These are phyloP conservation scores for Knipowitschia caucasica DNA, from an alignment of 2,797 vertebrate species.

Conservation along the genomic window DNA sequence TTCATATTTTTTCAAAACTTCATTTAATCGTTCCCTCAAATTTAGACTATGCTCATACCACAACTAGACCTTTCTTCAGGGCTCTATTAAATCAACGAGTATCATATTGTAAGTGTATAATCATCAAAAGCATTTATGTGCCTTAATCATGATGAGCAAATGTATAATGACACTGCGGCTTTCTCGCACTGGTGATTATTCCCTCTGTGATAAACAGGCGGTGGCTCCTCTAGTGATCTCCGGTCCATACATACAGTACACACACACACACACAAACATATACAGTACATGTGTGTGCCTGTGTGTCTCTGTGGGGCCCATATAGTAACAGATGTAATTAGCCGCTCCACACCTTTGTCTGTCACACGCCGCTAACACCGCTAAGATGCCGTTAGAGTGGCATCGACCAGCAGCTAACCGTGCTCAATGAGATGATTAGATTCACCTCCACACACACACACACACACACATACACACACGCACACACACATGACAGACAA, in stretches of 20 bases:
- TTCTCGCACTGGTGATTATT: neutral
- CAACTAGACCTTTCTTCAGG: no score
- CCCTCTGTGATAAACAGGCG: constrained; percentile 23
- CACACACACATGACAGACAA: constrained; percentile 3
- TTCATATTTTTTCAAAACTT: no score
- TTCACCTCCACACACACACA: constrained; percentile 44
- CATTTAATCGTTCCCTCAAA: no score
- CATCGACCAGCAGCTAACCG: constrained; percentile 31
- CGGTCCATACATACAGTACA: constrained; percentile 11
- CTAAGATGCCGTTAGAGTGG: constrained; percentile 40
- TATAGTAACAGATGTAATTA: constrained; percentile 30
- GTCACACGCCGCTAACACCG: constrained; percentile 32
- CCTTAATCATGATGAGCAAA: constrained; percentile 3
- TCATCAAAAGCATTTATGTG: no score
- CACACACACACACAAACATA: no score
- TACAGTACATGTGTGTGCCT: constrained; percentile 8
- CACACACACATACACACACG: constrained; percentile 47
- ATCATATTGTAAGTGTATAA: no score
- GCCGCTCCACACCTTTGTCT: constrained; percentile 25
- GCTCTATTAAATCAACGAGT: no score
- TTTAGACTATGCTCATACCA: no score
- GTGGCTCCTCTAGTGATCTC: constrained; percentile 8
- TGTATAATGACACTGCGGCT: neutral
- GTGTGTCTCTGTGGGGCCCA: constrained; percentile 10
- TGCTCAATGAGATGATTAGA: constrained; percentile 39